phyloP scores from a whole-genome alignment of 2,113 vertebrate species.

The Calypte anna region DNA sequence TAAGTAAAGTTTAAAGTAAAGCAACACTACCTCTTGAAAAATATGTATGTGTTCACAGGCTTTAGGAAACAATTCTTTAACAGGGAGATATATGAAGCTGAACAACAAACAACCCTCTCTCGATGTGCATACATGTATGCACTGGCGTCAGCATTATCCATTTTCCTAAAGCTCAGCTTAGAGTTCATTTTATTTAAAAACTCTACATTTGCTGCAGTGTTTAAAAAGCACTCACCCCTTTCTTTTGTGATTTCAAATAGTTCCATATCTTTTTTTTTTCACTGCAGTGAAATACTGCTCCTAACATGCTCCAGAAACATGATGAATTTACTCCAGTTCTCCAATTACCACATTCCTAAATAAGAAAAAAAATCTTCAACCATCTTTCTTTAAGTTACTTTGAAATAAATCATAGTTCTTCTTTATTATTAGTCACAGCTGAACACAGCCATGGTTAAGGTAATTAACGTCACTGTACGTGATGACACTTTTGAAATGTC shows the following conservation, averaged over 20 bases:
- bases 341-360: constrained; percentile 29
- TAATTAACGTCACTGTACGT: constrained; percentile 25
- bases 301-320: neutral
- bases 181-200: neutral
- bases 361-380: neutral
- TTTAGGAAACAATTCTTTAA: neutral
- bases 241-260: neutral
- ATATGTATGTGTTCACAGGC: neutral
- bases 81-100: neutral
- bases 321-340: constrained; percentile 10
- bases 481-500: neutral
- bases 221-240: neutral
- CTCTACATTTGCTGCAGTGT: neutral
- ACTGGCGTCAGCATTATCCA: neutral
- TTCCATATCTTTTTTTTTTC: constrained; percentile 7
- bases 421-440: constrained; percentile 7
- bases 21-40: neutral
- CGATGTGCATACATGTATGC: neutral
- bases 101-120: neutral
- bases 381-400: constrained; percentile 1
- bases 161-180: neutral
- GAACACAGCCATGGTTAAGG: neutral
- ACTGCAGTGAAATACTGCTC: neutral
- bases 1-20: neutral
- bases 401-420: constrained; percentile 23